These are phyloP conservation scores for Blastobasis lacticolella DNA, from an alignment of 2,888 invertebrate genomes.

Conservation along the genomic window DNA sequence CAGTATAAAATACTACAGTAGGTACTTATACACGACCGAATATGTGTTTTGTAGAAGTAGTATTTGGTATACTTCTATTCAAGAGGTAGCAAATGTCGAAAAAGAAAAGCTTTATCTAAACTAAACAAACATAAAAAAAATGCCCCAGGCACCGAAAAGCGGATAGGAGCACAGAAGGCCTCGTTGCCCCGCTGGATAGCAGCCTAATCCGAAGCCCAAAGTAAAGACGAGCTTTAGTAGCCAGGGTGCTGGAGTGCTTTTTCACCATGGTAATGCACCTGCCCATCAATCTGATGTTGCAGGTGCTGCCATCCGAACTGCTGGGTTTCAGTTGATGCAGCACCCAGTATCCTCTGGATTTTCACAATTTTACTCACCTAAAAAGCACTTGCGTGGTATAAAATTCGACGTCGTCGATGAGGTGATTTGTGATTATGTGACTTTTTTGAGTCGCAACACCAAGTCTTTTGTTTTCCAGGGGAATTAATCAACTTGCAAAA, in stretches of 20 bases:
- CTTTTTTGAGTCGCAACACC: not conserved
- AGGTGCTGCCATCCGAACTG: conserved; percentile 1
- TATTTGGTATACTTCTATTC: no score
- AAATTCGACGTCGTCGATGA: not conserved
- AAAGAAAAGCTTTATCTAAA: no score
- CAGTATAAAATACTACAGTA: no score
- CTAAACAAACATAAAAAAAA: no score
- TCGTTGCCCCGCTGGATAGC: no score
- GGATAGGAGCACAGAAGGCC: no score
- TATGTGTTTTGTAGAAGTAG: no score
- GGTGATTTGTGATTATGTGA: not conserved
- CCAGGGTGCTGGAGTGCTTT: not conserved
- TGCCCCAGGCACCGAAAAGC: no score
- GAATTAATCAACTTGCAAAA: not conserved
- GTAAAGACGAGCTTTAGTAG: no score
- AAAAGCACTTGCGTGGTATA: conserved; percentile 2
- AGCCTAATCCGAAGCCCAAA: no score
- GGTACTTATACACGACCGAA: no score
- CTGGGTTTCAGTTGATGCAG: conserved; percentile 2
- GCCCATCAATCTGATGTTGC: conserved; percentile 1
- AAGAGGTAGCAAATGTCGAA: no score
- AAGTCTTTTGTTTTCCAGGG: not conserved
- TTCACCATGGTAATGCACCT: conserved; percentile 1
- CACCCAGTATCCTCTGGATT: not conserved
- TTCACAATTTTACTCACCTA: conserved; percentile 1